These are phyloP conservation scores for Scomber colias DNA, from an alignment of 2,113 vertebrate genomes.

Conservation along the genomic window DNA sequence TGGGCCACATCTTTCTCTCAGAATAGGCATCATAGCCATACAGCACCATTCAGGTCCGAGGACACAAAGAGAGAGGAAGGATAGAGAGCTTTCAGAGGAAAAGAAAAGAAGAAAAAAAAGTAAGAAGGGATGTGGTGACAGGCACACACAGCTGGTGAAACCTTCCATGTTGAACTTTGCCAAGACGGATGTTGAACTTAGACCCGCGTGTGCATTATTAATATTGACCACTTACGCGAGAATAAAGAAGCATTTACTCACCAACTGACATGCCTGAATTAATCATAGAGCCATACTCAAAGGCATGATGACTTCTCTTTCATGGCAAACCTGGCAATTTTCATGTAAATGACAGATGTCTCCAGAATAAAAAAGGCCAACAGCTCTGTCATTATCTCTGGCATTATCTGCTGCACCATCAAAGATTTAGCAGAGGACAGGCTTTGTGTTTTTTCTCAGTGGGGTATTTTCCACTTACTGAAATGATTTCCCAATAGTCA, in stretches of 20 bases:
- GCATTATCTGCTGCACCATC: conserved; percentile 59
- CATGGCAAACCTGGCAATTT: conserved; percentile 76
- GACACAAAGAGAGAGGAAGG: conserved; percentile 23
- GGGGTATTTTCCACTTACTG: conserved; percentile 34
- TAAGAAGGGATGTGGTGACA: conserved; percentile 67
- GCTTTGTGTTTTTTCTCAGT: conserved; percentile 44
- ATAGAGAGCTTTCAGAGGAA: conserved; percentile 35
- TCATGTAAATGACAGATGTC: conserved; percentile 78
- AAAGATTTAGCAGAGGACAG: conserved; percentile 65
- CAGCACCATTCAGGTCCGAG: conserved; percentile 47
- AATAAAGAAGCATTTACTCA: conserved; percentile 83
- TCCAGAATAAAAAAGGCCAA: conserved; percentile 51
- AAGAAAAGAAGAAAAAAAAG: conserved; percentile 51
- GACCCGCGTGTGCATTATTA: conserved; percentile 80
- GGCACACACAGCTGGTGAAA: conserved; percentile 51
- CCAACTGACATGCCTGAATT: conserved; percentile 80
- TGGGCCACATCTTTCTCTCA: conserved; percentile 70
- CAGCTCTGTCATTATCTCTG: conserved; percentile 57
- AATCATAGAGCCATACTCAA: conserved; percentile 76
- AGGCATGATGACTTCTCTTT: conserved; percentile 69
- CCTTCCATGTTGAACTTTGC: conserved; percentile 71
- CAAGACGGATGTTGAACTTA: conserved; percentile 78
- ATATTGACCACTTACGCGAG: conserved; percentile 79
- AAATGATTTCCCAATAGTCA: background rate
- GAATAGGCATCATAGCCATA: conserved; percentile 51